Base-by-base conservation (phyloP, 2,113 vertebrate species). In the Phylloscopus whistleri region DNA sequence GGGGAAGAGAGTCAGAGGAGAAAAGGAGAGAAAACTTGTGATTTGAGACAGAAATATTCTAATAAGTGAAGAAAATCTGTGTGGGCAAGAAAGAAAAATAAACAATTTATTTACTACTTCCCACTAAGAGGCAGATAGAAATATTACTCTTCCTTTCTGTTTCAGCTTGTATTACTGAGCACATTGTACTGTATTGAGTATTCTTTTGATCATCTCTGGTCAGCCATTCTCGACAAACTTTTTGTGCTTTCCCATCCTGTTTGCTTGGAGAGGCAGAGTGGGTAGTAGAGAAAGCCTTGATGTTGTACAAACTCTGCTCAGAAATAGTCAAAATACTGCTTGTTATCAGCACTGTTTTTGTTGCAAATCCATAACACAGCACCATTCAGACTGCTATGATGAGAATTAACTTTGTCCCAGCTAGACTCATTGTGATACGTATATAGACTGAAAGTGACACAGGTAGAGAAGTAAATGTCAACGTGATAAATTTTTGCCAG, bases 141-240 rank as follows among this genome's bases (percentile, higher is more conserved):
- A 26, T 16, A 17, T 49, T 64, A 12, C 5, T 63, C 16, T 31
- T 30, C 10, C 6, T 28, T 69, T 78, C 13, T 0, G 0, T 66
- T 56, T 67, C 26, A 69, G 14, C 5, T 46, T 78, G 27, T 51
- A 46, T 46, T 64, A 35, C 9, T 55, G 39, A 78, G 33, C 4
- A 60, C 10, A 22, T 27, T 33, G 11, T 27, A 31, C 4, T 11
- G 4, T 46, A 83, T 8, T 35, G 9, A 60, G 66, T 28, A 76
- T 28, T 14, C 7, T 27, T 84, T 62, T 75, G 62, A 19, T 37
- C 67, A 52, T 0, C 39, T 87, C n/a, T 53, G 16, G 27, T 35
- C 27, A 72, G 27, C 20, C 20, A 6, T 74, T 68, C 18, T 11
- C 26, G 60, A 28, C 17, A 4, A 56, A 5, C 1, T 7, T 58